Evolutionary conservation across 2,113 vertebrate species (phyloP), one percentile per base, ranked within the genome.

Genomic region (Oostethus manadensis): DNA sequence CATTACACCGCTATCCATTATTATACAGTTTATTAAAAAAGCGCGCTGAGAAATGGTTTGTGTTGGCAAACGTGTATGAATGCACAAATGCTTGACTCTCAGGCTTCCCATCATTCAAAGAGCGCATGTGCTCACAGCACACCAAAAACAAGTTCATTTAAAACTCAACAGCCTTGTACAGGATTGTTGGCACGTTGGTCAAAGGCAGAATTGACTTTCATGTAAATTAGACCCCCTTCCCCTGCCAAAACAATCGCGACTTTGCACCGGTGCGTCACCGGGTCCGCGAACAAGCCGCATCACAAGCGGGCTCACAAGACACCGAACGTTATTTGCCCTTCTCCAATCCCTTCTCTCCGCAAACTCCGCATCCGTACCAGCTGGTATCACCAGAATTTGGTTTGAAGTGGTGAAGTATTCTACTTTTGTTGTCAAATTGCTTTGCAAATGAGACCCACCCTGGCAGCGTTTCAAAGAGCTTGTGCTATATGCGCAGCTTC

Each of bases 401-500:
- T 84, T 86, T 86, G 69, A 85, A 79, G 77, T 82, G 71, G 67
- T 72, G 47, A 50, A 78, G 79, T 70, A 74, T 81, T 86, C 83
- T 82, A 75, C 76, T 83, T 79, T 86, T 83, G 80, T 84, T 83
- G 78, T 85, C 72, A 76, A 85, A 82, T 78, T 78, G 80, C 81
- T 83, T 83, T 87, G 80, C 81, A 85, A 84, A 85, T 83, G 77
- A 84, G 75, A 66, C 76, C 75, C 79, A 73, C 67, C 71, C 69
- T 87, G 82, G 77, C 82, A 81, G 47, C 8, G 23, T 80, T 86
- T 86, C 84, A 88, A 87, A 84, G 82, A 62, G 60, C 58, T 55
- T 55, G 65, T 74, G 66, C 73, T 83, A 74, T 79, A 81, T 80
- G 74, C 80, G 70, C 69, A 65, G 71, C 71, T 73, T 84, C 79